Evolutionary conservation across 2,113 vertebrate species (phyloP).

Genomic region (Macquaria australasica): DNA sequence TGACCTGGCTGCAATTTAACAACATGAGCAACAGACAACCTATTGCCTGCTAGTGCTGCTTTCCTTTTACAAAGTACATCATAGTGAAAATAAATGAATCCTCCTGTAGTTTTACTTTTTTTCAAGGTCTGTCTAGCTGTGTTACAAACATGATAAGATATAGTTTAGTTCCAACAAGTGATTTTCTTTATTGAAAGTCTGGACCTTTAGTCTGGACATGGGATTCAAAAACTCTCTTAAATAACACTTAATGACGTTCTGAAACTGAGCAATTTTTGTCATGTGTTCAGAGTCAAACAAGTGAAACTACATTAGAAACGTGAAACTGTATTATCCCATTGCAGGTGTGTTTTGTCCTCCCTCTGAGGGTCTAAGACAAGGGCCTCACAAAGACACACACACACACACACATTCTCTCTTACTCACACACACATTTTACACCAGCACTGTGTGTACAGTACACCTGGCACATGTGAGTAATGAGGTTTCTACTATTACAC

Average conservation of each 20-base stretch:
- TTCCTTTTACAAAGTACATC: neutral
- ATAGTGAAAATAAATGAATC: neutral
- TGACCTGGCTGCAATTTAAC: neutral
- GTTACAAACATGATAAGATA: neutral
- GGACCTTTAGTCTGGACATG: neutral
- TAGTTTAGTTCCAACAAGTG: neutral
- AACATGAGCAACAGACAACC: neutral
- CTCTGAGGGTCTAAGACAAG: neutral
- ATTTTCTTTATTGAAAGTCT: neutral
- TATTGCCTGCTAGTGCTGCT: neutral
- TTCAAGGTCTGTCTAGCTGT: neutral
- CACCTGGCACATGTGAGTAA: conserved; percentile 24
- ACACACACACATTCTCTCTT: neutral
- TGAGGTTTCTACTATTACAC: conserved; percentile 7
- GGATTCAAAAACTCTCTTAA: neutral
- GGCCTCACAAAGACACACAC: neutral
- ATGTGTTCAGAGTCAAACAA: conserved; percentile 6
- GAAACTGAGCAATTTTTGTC: neutral
- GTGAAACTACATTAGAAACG: conserved; percentile 15
- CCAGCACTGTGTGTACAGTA: neutral
- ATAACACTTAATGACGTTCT: neutral
- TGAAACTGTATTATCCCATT: neutral
- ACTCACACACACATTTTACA: neutral
- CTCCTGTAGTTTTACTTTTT: neutral
- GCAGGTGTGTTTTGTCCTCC: conserved; percentile 11